Evolutionary conservation across 2,113 vertebrate genomes (phyloP).

Genomic region (Poecile atricapillus): DNA sequence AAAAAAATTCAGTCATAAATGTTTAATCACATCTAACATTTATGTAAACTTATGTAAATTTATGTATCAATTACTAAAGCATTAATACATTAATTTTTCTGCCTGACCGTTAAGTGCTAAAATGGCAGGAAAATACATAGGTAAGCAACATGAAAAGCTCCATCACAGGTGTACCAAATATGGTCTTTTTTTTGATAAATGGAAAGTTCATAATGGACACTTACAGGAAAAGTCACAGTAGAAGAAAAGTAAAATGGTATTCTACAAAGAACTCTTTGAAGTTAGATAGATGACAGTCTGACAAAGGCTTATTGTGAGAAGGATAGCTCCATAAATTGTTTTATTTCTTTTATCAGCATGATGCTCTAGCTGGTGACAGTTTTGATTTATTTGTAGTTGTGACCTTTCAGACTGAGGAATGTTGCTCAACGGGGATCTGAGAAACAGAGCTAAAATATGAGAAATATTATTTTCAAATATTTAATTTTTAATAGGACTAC

Average conservation of each 20-base stretch:
- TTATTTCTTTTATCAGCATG: constrained; percentile 14
- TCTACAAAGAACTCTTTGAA: not conserved
- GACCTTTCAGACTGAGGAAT: not conserved
- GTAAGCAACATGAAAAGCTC: not conserved
- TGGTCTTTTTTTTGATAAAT: not conserved
- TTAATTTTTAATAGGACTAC: not conserved
- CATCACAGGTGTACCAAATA: not conserved
- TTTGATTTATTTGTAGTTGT: constrained; percentile 3
- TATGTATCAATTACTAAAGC: not conserved
- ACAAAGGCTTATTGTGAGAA: not conserved
- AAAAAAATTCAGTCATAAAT: not conserved
- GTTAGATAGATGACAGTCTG: not conserved
- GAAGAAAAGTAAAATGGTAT: not conserved
- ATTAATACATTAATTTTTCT: not conserved
- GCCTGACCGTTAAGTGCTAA: not conserved
- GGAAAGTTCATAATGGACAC: not conserved
- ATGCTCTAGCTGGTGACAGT: not conserved
- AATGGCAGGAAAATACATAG: not conserved
- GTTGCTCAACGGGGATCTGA: not conserved
- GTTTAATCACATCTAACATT: not conserved
- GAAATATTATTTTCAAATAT: not conserved
- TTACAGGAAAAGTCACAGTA: not conserved
- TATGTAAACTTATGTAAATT: not conserved
- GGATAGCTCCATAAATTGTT: not conserved
- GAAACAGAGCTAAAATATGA: not conserved